Evolutionary conservation across 2,113 vertebrate species (phyloP).

Genomic region (Euleptes europaea): DNA sequence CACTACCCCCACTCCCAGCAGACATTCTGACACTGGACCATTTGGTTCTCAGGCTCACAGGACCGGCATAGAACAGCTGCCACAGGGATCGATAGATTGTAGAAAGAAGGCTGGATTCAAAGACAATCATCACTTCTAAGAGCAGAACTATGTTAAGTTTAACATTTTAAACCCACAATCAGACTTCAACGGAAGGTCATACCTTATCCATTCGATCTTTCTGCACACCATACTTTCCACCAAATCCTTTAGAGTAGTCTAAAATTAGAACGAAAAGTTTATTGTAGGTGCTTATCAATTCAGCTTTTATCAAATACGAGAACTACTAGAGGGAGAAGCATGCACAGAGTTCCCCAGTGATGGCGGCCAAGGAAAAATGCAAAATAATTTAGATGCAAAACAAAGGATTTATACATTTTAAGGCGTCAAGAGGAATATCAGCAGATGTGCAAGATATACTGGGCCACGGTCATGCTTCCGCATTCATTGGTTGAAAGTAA

Average conservation of each 20-base stretch:
- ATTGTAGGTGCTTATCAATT: not conserved
- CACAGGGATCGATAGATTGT: no score
- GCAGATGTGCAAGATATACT: slow-evolving; percentile 23
- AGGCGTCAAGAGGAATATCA: slow-evolving; percentile 18
- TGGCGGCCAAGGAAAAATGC: slow-evolving; percentile 48
- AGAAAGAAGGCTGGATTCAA: not conserved
- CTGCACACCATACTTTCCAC: slow-evolving; percentile 94
- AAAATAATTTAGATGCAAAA: slow-evolving; percentile 12
- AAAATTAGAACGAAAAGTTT: slow-evolving; percentile 44
- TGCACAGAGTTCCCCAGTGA: slow-evolving; percentile 40
- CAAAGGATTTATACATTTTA: not conserved
- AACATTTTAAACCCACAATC: not conserved
- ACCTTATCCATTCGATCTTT: slow-evolving; percentile 98
- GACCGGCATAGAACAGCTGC: no score
- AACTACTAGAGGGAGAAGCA: slow-evolving; percentile 29
- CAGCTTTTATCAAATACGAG: not conserved
- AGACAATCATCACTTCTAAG: not conserved
- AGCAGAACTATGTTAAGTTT: not conserved
- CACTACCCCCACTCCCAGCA: no score
- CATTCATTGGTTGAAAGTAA: slow-evolving; percentile 18
- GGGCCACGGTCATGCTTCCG: slow-evolving; percentile 42
- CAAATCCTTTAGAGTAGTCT: slow-evolving; percentile 96
- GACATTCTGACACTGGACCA: no score
- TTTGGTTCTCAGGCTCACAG: no score
- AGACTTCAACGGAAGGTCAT: not conserved